Base-by-base conservation (phyloP, 2,113 vertebrate species). In the Glareola pratincola region DNA sequence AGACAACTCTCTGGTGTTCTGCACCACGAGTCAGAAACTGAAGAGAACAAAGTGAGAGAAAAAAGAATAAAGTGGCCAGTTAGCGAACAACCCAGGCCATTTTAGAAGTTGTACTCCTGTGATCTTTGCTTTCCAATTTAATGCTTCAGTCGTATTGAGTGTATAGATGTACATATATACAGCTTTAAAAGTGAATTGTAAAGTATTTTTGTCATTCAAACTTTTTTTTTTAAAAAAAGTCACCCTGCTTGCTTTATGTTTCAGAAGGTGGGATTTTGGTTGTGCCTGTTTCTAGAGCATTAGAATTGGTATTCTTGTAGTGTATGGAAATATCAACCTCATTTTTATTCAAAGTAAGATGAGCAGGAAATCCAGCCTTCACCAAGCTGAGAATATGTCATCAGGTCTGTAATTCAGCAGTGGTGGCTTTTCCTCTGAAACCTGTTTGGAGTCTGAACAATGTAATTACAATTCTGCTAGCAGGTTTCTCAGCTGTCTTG, bases 361-460 rank as follows among this genome's bases (percentile, higher is more conserved):
- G 62, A 92, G 84, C 86, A 94, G 92, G 91, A 94, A 92, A 57
- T 66, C 62, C 84, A 94, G 80, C 84, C 10, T 90, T 83, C 23
- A 60, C 77, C 51, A 84, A 53, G 47, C 29, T 68, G 45, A 89
- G 84, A 87, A 78, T n/a, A 7, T 15, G 51, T 50, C 50, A 59
- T 20, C 45, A 91, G 67, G 77, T 92, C 77, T 89, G 37, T 91
- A 91, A 87, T 87, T 91, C 77, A 54, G 24, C 63, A 74, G 60
- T 45, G 29, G 83, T 77, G 69, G 30, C 32, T 89, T 76, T 53
- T 76, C 36, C 43, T 82, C 88, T 79, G 75, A 76, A 90, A 80
- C 59, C 67, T 71, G 66, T 95, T 63, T 79, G 73, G 77, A 85
- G 89, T 45, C 76, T 85, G 63, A 85, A 59, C 43, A 82, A 19